phyloP scores from a whole-genome alignment of 2,888 invertebrate species.

The Elysia crispata region DNA sequence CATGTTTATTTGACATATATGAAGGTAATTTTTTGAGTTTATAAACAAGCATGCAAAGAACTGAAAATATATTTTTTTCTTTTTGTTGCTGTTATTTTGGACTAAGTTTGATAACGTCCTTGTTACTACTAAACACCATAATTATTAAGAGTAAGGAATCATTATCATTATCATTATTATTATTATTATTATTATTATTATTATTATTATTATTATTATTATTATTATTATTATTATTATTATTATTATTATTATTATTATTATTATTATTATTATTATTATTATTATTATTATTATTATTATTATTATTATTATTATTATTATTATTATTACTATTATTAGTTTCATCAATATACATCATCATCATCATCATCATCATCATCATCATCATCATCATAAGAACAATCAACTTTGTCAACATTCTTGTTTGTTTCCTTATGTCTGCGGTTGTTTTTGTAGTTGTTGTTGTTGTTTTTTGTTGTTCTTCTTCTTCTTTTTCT shows the following conservation, averaged over 20 bases:
- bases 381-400: constrained; percentile 42
- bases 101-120: no score
- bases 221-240: constrained; percentile 14
- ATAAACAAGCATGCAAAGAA: no score
- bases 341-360: not conserved
- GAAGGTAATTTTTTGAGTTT: no score
- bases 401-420: constrained; percentile 37
- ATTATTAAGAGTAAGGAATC: no score
- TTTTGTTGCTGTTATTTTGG: no score
- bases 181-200: not conserved
- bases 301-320: constrained; percentile 10
- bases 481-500: not conserved
- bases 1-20: no score
- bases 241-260: not conserved
- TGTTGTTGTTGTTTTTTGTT: not conserved
- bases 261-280: not conserved
- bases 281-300: constrained; percentile 3
- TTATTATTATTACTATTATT: not conserved
- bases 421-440: constrained; percentile 27
- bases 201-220: constrained; percentile 9
- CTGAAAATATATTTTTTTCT: no score
- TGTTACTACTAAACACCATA: no score
- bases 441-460: not conserved
- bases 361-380: constrained; percentile 36
- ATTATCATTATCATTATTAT: no score